A percentile compares a stretch with the other conserved stretches of the same genome.
Conservation (phyloP, 2,797 vertebrate species). For the Anguilla pacifica region DNA sequence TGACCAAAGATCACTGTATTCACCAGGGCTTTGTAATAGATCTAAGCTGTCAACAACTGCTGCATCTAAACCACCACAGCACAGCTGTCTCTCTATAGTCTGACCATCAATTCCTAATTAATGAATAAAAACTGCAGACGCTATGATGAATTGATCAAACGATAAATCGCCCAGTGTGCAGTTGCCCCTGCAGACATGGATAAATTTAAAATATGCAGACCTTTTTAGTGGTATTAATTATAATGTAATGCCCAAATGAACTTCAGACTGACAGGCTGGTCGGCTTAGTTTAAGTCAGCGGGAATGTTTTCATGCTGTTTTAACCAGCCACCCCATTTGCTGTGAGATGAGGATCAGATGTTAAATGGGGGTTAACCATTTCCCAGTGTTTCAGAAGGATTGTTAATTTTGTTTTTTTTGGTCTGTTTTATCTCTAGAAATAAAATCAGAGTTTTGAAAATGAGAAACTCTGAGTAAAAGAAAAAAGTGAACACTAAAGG, state of each 20-base stretch:
- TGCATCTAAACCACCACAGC: neutral
- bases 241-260: conserved; percentile 10
- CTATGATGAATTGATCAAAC: neutral
- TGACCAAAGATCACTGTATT: neutral
- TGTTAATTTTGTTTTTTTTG: neutral
- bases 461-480: neutral
- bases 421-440: neutral
- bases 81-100: neutral
- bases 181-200: neutral
- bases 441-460: neutral
- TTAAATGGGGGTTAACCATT: neutral
- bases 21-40: neutral
- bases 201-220: neutral
- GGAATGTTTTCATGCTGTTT: neutral
- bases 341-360: conserved; percentile 2
- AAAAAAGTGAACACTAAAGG: neutral
- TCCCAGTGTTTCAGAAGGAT: neutral
- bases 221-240: neutral
- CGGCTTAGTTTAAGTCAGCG: neutral
- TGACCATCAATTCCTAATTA: neutral
- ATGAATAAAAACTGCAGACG: conserved; percentile 6
- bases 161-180: conserved; percentile 9
- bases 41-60: neutral
- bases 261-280: conserved; percentile 9
- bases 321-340: conserved; percentile 1